phyloP scores from a whole-genome alignment of 2,797 vertebrate species.

The Amphiprion clarkii region DNA sequence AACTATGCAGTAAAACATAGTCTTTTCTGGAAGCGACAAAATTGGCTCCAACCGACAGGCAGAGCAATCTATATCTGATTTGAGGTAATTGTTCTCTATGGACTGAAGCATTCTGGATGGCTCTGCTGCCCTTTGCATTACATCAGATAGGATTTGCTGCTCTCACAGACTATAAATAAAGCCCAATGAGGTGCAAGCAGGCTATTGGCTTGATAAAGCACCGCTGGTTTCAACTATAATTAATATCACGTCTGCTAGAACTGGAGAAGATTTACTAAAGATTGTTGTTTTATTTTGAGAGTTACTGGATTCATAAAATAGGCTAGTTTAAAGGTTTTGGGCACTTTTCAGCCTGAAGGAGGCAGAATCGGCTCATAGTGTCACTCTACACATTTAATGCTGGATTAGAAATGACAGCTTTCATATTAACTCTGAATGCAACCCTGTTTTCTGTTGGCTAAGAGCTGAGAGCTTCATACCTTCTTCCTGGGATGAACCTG shows the following conservation, averaged over 20 bases:
- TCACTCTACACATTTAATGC: conserved; percentile 7
- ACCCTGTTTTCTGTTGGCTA: neutral
- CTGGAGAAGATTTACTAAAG: conserved; percentile 26
- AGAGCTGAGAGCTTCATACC: neutral
- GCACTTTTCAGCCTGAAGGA: conserved; percentile 3
- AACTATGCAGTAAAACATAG: conserved; percentile 26
- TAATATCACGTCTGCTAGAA: conserved; percentile 49
- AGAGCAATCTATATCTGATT: conserved; percentile 60
- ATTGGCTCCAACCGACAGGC: conserved; percentile 37
- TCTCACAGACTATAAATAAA: conserved; percentile 72
- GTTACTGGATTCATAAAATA: conserved; percentile 27
- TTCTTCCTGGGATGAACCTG: neutral
- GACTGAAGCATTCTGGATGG: conserved; percentile 30
- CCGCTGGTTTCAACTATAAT: conserved; percentile 49
- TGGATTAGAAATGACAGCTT: conserved; percentile 14
- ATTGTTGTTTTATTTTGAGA: conserved; percentile 37
- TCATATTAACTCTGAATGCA: conserved; percentile 13
- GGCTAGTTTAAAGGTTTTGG: conserved; percentile 1
- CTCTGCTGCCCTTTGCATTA: conserved; percentile 49
- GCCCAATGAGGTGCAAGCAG: conserved; percentile 58
- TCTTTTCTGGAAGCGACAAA: conserved; percentile 47
- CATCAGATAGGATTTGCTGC: conserved; percentile 65
- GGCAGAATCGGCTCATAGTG: conserved; percentile 10
- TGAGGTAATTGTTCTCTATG: conserved; percentile 60
- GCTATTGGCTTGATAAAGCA: conserved; percentile 65